phyloP scores from a whole-genome alignment of 2,113 vertebrate species.

The Felis chaus region DNA sequence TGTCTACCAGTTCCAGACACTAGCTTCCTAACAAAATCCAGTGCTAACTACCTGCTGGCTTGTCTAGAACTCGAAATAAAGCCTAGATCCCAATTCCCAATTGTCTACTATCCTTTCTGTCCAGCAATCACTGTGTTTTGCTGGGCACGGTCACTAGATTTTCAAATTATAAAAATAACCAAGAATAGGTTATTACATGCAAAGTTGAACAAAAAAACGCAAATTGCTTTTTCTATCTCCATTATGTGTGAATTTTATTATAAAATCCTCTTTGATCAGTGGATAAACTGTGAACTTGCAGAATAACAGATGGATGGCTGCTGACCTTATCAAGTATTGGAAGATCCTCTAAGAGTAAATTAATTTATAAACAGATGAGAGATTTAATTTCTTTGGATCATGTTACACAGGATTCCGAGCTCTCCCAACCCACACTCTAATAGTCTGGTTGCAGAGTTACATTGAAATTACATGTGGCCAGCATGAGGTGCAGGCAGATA shows the following conservation, averaged over 20 bases:
- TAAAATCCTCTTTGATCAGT: not conserved
- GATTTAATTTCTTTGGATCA: not conserved
- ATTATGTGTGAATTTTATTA: not conserved
- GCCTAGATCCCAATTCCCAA: not conserved
- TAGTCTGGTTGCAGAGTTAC: not conserved
- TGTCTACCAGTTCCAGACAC: not conserved
- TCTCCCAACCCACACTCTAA: not conserved
- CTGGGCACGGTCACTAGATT: not conserved
- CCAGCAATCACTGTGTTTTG: not conserved
- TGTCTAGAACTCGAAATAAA: not conserved
- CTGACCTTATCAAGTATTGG: not conserved
- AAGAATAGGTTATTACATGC: not conserved
- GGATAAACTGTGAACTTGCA: not conserved
- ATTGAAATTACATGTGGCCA: not conserved
- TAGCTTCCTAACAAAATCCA: not conserved
- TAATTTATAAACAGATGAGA: not conserved
- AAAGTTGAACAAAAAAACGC: not conserved
- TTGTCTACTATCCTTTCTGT: not conserved
- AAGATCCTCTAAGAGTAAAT: conserved; percentile 11
- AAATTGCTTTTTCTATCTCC: not conserved
- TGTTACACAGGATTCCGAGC: not conserved
- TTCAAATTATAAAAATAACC: not conserved
- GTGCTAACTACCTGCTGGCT: not conserved
- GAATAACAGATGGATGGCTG: not conserved
- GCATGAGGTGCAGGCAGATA: not conserved